Evolutionary conservation across 2,797 vertebrate species (phyloP), one percentile per base, ranked within the genome.

Genomic region (Tadarida brasiliensis): DNA sequence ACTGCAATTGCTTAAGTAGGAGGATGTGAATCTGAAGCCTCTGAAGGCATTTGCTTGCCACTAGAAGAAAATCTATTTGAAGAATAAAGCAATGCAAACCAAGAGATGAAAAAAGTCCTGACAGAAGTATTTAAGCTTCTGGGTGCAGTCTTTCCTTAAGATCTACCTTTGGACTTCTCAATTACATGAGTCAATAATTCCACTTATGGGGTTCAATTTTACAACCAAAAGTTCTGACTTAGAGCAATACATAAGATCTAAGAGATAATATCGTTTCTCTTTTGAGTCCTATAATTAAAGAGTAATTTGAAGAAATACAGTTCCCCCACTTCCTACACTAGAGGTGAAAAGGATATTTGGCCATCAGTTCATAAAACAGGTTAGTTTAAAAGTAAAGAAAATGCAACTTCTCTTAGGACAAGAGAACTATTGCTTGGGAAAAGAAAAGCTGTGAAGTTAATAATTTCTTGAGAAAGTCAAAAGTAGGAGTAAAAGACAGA

Each of bases 371-470:
- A 77, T 71, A 78, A 76, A 76, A 78, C 17, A 81, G 12, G 30
- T 68, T 68, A 49, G 59, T 91, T 81, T 76, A 59, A 91, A 88
- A 93, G 47, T 78, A 90, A 88, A 91, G 51, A 54, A 84, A 90
- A 80, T 47, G 49, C 5, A 74, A 82, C 12, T 26, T 51, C 19
- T 90, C 51, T 87, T 82, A 95, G 80, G n/a, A 89, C 74, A 95
- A 78, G 90, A 71, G 26, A 84, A 78, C 77, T 71, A 77, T 73
- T 80, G 61, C 26, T 87, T 93, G 44, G 30, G 6, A 85, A 87
- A 92, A 71, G 8, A 65, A 81, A 94, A 51, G 44, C 39, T 30
- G 12, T 61, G 16, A 90, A 70, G 33, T 74, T 74, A 93, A 68
- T 74, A 93, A 68, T 19, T 65, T 30, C 54, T 81, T 71, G 30